Evolutionary conservation across 1,140 invertebrate genomes (phyloP), one percentile per base, ranked within the genome.

Genomic region (Trichomalopsis sarcophagae): DNA sequence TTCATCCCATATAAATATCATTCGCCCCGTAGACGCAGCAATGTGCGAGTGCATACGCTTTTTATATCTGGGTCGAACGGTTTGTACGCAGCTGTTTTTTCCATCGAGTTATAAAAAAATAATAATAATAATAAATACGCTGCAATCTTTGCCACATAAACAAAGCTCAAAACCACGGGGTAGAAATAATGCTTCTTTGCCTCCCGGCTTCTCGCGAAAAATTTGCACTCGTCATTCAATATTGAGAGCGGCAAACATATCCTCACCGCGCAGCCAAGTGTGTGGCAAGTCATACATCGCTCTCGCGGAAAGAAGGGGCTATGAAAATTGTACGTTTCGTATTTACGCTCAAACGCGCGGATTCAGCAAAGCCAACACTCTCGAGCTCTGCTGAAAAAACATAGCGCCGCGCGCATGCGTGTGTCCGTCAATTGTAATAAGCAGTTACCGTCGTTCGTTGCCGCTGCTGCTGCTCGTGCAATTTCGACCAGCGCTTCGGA

Each of bases 271-370:
- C 55, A 62, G 55, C 55, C 55, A 62, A 62, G 55, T 62, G 55
- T 62, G 55, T n/a, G 55, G 55, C 55, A 62, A 62, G 55, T n/a
- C 55, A 62, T 62, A 62, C 17, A 62, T 62, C 55, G n/a, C 17
- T n/a, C 21, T 62, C 21, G 55, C 21, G 55, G 55, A 62, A 62
- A 62, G 55, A 62, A 17, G n/a, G 21, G 55, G 21, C 21, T 62
- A 62, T 62, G 55, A 62, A 62, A 62, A 62, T 62, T 62, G 55
- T n/a, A 62, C 55, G 55, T 62, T 62, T 62, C 55, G 17, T 62
- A 62, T 62, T 62, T 62, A n/a, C 17, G 55, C 1, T 62, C 55
- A 62, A 62, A 62, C 5, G 55, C 55, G 55, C 21, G 21, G 55
- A 62, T 62, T 9, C 55, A 21, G 55, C 17, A 17, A 62, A 62